phyloP scores from a whole-genome alignment of 92 coral and sea anemone genomes.

The Palythoa heliodiscus region DNA sequence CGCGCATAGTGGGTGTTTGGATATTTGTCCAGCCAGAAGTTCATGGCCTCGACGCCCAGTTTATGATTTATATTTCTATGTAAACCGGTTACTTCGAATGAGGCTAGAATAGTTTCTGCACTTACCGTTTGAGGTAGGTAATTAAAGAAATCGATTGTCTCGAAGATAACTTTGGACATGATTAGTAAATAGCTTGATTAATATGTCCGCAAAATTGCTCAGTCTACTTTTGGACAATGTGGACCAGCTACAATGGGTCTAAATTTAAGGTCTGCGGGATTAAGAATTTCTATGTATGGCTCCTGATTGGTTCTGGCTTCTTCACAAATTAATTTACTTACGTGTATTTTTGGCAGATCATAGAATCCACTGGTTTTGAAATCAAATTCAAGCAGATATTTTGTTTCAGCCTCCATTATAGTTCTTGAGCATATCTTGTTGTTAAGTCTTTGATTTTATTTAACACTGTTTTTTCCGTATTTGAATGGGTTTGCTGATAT shows the following conservation, averaged over 20 bases:
- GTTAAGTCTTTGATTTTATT: not conserved
- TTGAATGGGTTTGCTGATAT: not conserved
- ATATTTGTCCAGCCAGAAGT: not conserved
- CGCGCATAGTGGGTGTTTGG: not conserved
- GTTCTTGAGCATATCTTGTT: not conserved
- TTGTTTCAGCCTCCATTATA: constrained; percentile 36
- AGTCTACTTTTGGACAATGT: not conserved
- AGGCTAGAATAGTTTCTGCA: too few species aligned
- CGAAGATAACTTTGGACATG: not conserved
- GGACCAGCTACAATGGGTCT: not conserved
- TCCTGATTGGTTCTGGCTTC: not conserved
- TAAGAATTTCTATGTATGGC: not conserved
- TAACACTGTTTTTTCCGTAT: not conserved
- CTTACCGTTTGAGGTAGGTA: too few species aligned
- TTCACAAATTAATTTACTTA: not conserved
- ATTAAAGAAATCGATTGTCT: too few species aligned
- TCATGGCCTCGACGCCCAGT: not conserved
- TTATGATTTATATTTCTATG: not conserved
- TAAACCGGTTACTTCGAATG: too few species aligned
- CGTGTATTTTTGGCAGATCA: not conserved
- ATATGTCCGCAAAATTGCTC: not conserved
- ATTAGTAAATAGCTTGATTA: not conserved
- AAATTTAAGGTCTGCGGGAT: not conserved
- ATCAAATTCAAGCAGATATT: constrained; percentile 18
- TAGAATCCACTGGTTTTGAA: not conserved